These are phyloP conservation scores for Tamandua tetradactyla DNA, from an alignment of 2,797 vertebrate genomes.

Conservation along the genomic window DNA sequence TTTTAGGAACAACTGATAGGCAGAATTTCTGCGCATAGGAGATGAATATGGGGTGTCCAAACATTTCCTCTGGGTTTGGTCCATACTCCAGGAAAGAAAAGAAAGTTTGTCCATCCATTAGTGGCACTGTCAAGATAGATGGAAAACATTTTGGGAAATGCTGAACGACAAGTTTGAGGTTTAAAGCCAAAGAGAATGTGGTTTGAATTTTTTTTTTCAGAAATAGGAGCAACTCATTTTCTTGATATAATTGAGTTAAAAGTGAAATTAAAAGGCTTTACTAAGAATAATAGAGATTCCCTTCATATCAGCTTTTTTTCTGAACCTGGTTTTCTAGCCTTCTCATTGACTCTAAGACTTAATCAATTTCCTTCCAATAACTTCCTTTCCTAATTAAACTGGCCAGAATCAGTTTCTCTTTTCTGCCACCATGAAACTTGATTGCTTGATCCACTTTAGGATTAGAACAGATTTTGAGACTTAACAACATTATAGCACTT, in stretches of 20 bases:
- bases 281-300: not conserved
- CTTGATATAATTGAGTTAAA: not conserved
- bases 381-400: not conserved
- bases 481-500: not conserved
- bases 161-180: not conserved
- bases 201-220: not conserved
- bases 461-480: not conserved
- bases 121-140: not conserved
- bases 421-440: not conserved
- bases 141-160: not conserved
- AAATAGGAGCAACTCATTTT: conserved; percentile 16
- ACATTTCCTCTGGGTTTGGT: not conserved
- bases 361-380: not conserved
- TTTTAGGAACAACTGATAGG: not conserved
- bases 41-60: not conserved
- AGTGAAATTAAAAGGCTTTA: not conserved
- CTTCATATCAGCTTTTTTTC: not conserved
- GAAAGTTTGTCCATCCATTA: not conserved
- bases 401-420: conserved; percentile 2
- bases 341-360: not conserved
- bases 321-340: not conserved
- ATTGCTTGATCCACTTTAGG: not conserved
- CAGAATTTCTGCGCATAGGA: not conserved
- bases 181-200: conserved; percentile 43
- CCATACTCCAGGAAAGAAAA: not conserved